Conservation (phyloP, 2,113 vertebrate species). For the Puffinus mauretanicus region DNA sequence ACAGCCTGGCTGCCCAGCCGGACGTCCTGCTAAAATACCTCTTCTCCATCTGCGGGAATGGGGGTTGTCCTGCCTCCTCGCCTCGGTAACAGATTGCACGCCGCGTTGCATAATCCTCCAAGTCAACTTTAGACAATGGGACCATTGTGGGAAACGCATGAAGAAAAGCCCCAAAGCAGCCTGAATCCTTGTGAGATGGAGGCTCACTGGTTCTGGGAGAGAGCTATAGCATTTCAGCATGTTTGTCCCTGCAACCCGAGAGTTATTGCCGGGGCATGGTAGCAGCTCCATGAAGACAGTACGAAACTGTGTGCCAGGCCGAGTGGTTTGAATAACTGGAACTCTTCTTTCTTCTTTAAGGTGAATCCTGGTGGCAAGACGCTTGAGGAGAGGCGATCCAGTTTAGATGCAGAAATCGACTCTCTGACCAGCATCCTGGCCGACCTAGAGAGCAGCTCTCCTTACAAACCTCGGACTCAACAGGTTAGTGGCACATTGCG, state of each 20-base stretch:
- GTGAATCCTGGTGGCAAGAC: constrained; percentile 88
- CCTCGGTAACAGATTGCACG: background rate
- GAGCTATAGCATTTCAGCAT: background rate
- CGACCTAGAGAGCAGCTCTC: constrained; percentile 95
- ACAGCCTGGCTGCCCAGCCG: background rate
- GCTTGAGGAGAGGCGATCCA: constrained; percentile 90
- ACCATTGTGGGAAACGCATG: background rate
- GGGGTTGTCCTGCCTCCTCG: background rate
- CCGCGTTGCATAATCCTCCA: background rate
- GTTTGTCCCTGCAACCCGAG: background rate
- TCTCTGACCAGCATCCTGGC: constrained; percentile 95
- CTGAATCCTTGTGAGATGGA: background rate
- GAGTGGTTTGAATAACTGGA: constrained; percentile 2
- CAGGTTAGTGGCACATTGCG: constrained; percentile 74
- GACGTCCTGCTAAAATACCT: background rate
- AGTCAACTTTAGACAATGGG: background rate
- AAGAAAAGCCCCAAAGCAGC: background rate
- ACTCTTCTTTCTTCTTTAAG: constrained; percentile 41
- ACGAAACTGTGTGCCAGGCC: background rate
- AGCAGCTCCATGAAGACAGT: background rate
- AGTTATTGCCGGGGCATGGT: background rate
- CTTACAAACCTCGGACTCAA: constrained; percentile 86
- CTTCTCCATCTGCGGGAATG: accelerated
- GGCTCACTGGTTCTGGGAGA: background rate
- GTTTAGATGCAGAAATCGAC: constrained; percentile 95